Percentiles rank a stretch among this genome's conserved stretches.
phyloP scores from a whole-genome alignment of 2,797 vertebrate species.

The Natrix natrix region DNA sequence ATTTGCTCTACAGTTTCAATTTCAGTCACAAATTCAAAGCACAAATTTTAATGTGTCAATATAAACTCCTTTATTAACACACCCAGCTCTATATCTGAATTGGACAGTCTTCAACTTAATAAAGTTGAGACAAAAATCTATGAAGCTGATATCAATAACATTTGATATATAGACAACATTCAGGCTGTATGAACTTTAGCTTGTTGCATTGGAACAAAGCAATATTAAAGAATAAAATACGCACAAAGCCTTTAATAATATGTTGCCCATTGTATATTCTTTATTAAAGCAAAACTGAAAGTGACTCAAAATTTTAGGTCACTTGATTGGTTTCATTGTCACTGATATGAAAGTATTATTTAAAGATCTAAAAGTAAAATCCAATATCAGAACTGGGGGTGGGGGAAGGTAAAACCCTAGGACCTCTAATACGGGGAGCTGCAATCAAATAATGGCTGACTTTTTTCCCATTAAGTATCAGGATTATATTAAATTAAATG shows the following conservation, averaged over 20 bases:
- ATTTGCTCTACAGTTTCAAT: constrained; percentile 15
- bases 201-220: not conserved
- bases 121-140: constrained; percentile 32
- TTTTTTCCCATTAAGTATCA: not conserved
- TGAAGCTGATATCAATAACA: constrained; percentile 7
- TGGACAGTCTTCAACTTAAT: constrained; percentile 11
- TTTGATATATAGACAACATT: constrained; percentile 18
- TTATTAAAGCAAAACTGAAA: constrained; percentile 34
- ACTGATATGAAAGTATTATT: constrained; percentile 9
- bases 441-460: not conserved
- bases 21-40: constrained; percentile 19
- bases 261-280: constrained; percentile 6
- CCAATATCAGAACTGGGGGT: not conserved
- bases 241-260: constrained; percentile 6
- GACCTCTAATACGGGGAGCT: not conserved
- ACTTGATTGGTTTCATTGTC: constrained; percentile 19
- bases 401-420: not conserved
- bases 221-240: constrained; percentile 3
- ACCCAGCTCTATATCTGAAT: not conserved
- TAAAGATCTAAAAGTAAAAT: constrained; percentile 26
- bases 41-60: constrained; percentile 29
- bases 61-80: constrained; percentile 19
- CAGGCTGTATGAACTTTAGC: not conserved
- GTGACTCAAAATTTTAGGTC: not conserved
- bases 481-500: not conserved